These are phyloP conservation scores for Craniophora ligustri DNA, from an alignment of 2,888 invertebrate species.

Conservation along the genomic window DNA sequence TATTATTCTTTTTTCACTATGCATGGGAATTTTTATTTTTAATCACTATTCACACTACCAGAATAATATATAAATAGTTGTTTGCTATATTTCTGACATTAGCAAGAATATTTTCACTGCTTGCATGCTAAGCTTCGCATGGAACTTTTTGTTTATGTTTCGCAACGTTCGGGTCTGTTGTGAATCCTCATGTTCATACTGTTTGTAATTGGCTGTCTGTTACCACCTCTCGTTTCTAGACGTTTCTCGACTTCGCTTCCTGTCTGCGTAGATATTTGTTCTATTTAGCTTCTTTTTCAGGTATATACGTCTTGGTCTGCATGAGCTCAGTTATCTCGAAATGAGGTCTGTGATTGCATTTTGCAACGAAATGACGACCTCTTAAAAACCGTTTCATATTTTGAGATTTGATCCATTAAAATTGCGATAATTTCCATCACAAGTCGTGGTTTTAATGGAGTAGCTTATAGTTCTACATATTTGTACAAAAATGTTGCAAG, in stretches of 20 bases:
- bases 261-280: constrained; percentile 73
- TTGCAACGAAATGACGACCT: constrained; percentile 31
- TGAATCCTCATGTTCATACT: constrained; percentile 78
- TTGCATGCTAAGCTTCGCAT: constrained; percentile 75
- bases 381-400: not conserved
- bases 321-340: constrained; percentile 45
- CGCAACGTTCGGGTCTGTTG: constrained; percentile 81
- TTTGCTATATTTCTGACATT: constrained; percentile 62
- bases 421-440: constrained; percentile 2
- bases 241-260: constrained; percentile 72
- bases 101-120: constrained; percentile 66
- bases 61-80: not conserved
- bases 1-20: not conserved
- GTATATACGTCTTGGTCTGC: constrained; percentile 48
- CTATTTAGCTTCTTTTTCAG: constrained; percentile 69
- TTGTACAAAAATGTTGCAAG: constrained; percentile 32
- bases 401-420: constrained; percentile 7
- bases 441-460: constrained; percentile 3
- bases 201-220: constrained; percentile 69
- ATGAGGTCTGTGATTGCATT: constrained; percentile 35
- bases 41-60: constrained; percentile 1
- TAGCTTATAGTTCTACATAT: not conserved
- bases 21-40: constrained; percentile 11
- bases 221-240: constrained; percentile 68
- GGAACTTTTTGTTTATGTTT: constrained; percentile 60